Percentiles rank a stretch among this genome's conserved stretches.
Evolutionary conservation across 1,140 invertebrate species (phyloP).

Genomic region (Bombus sylvicola): DNA sequence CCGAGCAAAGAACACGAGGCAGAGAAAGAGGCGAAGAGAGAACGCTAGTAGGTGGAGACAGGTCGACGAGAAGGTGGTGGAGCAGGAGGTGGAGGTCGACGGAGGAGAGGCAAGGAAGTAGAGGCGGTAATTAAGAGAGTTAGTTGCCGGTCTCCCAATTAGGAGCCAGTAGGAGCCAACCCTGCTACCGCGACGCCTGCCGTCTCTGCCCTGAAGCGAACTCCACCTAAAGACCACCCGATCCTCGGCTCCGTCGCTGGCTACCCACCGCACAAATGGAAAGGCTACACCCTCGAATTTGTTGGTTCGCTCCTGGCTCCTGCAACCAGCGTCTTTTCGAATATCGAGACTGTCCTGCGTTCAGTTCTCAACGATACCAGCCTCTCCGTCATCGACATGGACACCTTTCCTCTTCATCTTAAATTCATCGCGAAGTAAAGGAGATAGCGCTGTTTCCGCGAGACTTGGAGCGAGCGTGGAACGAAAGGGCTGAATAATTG

Average conservation of each 20-base stretch:
- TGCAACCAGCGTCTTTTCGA: too few species aligned
- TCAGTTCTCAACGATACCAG: too few species aligned
- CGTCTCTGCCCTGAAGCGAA: slow-evolving; percentile 74
- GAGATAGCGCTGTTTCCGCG: not conserved
- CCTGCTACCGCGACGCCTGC: slow-evolving; percentile 71
- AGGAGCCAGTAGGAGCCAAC: slow-evolving; percentile 77
- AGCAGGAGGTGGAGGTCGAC: slow-evolving; percentile 60
- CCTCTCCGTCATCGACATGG: too few species aligned
- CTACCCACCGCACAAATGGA: slow-evolving; percentile 52
- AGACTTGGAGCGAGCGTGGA: slow-evolving; percentile 33
- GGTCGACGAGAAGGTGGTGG: slow-evolving; percentile 64
- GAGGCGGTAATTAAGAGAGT: slow-evolving; percentile 83
- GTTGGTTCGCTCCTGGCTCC: not conserved
- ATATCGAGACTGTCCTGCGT: too few species aligned
- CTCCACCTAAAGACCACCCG: slow-evolving; percentile 73
- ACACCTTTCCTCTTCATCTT: too few species aligned
- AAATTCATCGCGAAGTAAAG: too few species aligned
- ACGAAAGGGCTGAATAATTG: slow-evolving; percentile 75
- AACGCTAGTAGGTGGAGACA: slow-evolving; percentile 59
- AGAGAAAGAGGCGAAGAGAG: slow-evolving; percentile 25
- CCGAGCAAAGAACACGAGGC: slow-evolving; percentile 31
- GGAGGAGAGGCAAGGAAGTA: slow-evolving; percentile 74
- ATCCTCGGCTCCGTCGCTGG: slow-evolving; percentile 50
- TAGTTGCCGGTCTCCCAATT: slow-evolving; percentile 83
- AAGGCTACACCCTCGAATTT: slow-evolving; percentile 55